These are phyloP conservation scores for Nannobrachium achirus DNA, from an alignment of 2,113 vertebrate species.

Conservation along the genomic window DNA sequence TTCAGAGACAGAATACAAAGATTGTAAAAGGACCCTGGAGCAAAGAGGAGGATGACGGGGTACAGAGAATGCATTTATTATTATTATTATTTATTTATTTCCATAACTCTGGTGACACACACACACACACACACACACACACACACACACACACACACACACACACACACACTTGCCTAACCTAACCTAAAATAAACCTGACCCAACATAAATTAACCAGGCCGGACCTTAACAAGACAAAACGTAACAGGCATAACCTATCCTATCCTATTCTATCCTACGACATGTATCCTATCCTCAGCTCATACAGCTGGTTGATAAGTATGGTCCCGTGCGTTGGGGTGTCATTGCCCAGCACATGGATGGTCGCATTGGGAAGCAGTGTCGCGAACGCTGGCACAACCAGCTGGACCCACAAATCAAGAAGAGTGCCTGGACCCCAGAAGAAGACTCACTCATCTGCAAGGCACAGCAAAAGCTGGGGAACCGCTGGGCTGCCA, in stretches of 20 bases:
- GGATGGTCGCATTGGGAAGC: constrained; percentile 91
- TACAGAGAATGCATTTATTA: too few relatives aligned
- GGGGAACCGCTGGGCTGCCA: constrained; percentile 96
- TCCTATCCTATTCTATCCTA: constrained; percentile 32
- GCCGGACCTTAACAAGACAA: not conserved
- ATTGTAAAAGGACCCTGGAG: constrained; percentile 96
- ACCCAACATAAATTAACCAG: not conserved
- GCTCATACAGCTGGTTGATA: constrained; percentile 92
- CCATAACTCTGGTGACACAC: too few relatives aligned
- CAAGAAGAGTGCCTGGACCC: constrained; percentile 93
- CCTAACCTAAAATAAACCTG: too few relatives aligned
- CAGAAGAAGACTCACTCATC: constrained; percentile 91
- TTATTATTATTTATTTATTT: too few relatives aligned
- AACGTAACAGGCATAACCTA: too few relatives aligned
- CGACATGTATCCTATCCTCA: too few relatives aligned
- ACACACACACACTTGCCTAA: too few relatives aligned
- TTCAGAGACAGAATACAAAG: constrained; percentile 89
- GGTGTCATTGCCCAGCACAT: constrained; percentile 93
- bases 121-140: too few relatives aligned
- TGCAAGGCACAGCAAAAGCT: constrained; percentile 89
- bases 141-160: not conserved
- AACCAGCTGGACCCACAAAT: constrained; percentile 95
- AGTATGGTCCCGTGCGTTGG: constrained; percentile 92
- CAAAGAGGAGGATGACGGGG: constrained; percentile 93
- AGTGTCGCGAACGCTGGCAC: constrained; percentile 97